Conservation (phyloP, 2,113 vertebrate genomes). For the Austrofundulus limnaeus region DNA sequence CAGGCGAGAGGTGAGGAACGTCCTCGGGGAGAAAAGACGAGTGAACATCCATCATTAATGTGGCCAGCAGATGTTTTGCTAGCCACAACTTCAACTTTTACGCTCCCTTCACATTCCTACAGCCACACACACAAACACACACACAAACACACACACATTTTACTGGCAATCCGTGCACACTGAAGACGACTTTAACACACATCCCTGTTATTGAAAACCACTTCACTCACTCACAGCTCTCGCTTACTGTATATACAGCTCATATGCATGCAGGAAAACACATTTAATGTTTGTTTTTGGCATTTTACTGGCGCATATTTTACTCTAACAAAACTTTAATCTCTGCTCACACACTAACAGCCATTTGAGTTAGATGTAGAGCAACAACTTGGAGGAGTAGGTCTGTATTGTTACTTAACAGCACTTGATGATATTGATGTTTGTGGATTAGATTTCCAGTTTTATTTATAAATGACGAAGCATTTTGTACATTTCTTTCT, state of each 20-base stretch:
- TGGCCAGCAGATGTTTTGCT: conserved; percentile 53
- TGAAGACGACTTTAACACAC: conserved; percentile 50
- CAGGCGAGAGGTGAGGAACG: conserved; percentile 39
- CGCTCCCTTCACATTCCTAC: conserved; percentile 50
- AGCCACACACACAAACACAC: conserved; percentile 26
- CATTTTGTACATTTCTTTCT: conserved; percentile 74
- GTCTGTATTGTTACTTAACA: conserved; percentile 53
- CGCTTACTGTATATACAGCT: conserved; percentile 53
- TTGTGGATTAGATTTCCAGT: conserved; percentile 62
- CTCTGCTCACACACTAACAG: conserved; percentile 34
- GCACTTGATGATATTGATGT: conserved; percentile 71
- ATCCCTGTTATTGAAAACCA: conserved; percentile 52
- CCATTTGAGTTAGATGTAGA: conserved; percentile 39
- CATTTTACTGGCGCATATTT: conserved; percentile 47
- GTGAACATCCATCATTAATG: conserved; percentile 60
- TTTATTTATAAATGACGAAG: conserved; percentile 54
- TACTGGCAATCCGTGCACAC: conserved; percentile 52
- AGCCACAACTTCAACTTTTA: conserved; percentile 55
- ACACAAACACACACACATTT: conserved; percentile 23
- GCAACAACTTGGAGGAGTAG: conserved; percentile 35
- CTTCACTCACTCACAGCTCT: conserved; percentile 50
- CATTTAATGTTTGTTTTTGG: conserved; percentile 44
- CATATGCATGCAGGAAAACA: conserved; percentile 52
- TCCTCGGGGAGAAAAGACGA: conserved; percentile 56
- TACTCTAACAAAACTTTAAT: conserved; percentile 33